Conservation (phyloP, 1,140 invertebrate species). For the Oppia nitens region DNA sequence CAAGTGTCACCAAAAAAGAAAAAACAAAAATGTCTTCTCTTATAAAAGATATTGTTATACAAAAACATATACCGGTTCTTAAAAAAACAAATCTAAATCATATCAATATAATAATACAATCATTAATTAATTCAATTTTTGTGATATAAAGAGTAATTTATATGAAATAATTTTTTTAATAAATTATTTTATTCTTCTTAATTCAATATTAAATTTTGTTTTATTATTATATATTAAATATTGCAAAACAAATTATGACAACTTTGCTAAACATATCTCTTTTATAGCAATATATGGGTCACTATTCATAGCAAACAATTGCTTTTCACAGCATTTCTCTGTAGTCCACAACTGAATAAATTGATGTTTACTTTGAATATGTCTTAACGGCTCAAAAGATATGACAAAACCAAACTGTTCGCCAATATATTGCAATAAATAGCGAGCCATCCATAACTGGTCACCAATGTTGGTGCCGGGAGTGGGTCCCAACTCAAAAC, state of each 20-base stretch:
- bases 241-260: too few relatives aligned
- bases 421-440: conserved; percentile 62
- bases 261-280: too few relatives aligned
- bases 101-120: too few relatives aligned
- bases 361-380: not conserved
- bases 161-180: too few relatives aligned
- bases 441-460: conserved; percentile 72
- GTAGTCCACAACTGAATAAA: not conserved
- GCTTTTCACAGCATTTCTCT: not conserved
- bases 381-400: conserved; percentile 71
- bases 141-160: too few relatives aligned
- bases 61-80: too few relatives aligned
- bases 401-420: conserved; percentile 80
- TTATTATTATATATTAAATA: too few relatives aligned
- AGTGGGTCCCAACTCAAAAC: not conserved
- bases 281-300: not conserved
- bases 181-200: too few relatives aligned
- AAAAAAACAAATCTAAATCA: too few relatives aligned
- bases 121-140: too few relatives aligned
- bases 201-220: too few relatives aligned
- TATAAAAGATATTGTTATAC: too few relatives aligned
- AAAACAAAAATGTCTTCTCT: not conserved
- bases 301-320: not conserved
- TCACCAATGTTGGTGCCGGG: not conserved
- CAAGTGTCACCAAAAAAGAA: not conserved